Evolutionary conservation across 2,888 invertebrate species (phyloP).

Genomic region (Cosmorhoe ocellata): DNA sequence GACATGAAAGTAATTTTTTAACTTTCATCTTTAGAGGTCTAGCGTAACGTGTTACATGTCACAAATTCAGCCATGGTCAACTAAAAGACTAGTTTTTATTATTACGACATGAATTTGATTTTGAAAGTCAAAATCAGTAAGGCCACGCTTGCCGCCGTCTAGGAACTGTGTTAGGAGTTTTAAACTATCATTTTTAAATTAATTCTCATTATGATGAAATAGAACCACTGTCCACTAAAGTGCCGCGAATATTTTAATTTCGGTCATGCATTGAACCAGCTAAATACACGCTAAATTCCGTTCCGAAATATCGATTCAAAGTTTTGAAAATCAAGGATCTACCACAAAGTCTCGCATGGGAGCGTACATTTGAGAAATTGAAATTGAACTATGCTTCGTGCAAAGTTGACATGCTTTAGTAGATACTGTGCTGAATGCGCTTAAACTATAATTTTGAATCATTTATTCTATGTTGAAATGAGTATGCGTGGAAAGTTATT

Average conservation of each 20-base stretch:
- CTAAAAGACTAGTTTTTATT: constrained; percentile 3
- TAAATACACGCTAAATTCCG: too few relatives aligned
- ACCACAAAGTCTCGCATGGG: too few relatives aligned
- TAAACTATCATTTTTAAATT: constrained; percentile 48
- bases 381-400: neutral
- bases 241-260: neutral
- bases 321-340: too few relatives aligned
- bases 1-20: too few relatives aligned
- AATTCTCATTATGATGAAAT: constrained; percentile 52
- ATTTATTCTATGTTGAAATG: constrained; percentile 24
- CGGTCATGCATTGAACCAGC: too few relatives aligned
- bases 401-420: neutral
- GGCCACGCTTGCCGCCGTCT: constrained; percentile 19
- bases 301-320: too few relatives aligned
- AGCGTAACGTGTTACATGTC: too few relatives aligned
- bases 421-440: neutral
- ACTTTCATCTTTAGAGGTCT: too few relatives aligned
- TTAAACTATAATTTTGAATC: constrained; percentile 5
- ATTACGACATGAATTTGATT: constrained; percentile 19
- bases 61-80: constrained; percentile 1
- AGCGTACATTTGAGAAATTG: too few relatives aligned
- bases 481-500: constrained; percentile 23
- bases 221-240: neutral
- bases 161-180: constrained; percentile 13
- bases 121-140: constrained; percentile 29